Evolutionary conservation across 2,888 invertebrate species (phyloP).

Genomic region (Hofmannophila pseudospretella): DNA sequence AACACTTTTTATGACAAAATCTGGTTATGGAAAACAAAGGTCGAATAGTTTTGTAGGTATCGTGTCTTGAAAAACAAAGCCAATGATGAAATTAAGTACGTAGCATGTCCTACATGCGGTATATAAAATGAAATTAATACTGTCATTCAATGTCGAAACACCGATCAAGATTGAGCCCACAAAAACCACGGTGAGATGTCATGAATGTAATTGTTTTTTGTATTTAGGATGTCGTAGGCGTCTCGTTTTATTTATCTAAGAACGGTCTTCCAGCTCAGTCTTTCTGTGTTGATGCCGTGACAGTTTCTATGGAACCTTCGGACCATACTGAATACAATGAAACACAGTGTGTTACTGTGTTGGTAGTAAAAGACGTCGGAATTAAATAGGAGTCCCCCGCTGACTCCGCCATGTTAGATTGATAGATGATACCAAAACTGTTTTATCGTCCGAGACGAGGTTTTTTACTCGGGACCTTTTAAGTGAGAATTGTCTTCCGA

Average conservation of each 20-base stretch:
- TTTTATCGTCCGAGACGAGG: constrained; percentile 38
- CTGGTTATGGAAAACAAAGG: too few species aligned
- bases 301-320: neutral
- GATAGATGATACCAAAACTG: constrained; percentile 60
- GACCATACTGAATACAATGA: constrained; percentile 10
- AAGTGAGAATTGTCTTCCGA: constrained; percentile 66
- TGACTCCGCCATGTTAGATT: constrained; percentile 60
- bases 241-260: constrained; percentile 39
- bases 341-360: constrained; percentile 19
- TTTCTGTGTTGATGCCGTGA: constrained; percentile 13
- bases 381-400: constrained; percentile 63
- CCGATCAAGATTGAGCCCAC: constrained; percentile 34
- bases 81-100: too few species aligned
- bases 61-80: too few species aligned
- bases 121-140: constrained; percentile 48
- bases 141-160: constrained; percentile 56
- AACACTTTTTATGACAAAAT: too few species aligned
- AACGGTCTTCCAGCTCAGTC: constrained; percentile 24
- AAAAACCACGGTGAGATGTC: constrained; percentile 44
- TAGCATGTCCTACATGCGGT: constrained; percentile 3
- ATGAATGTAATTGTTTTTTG: constrained; percentile 57
- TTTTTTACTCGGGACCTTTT: constrained; percentile 50
- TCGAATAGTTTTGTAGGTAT: too few species aligned
- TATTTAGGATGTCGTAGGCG: constrained; percentile 42
- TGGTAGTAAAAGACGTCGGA: constrained; percentile 27